Conservation (phyloP, 2,888 invertebrate genomes). For the Axea sp. region DNA sequence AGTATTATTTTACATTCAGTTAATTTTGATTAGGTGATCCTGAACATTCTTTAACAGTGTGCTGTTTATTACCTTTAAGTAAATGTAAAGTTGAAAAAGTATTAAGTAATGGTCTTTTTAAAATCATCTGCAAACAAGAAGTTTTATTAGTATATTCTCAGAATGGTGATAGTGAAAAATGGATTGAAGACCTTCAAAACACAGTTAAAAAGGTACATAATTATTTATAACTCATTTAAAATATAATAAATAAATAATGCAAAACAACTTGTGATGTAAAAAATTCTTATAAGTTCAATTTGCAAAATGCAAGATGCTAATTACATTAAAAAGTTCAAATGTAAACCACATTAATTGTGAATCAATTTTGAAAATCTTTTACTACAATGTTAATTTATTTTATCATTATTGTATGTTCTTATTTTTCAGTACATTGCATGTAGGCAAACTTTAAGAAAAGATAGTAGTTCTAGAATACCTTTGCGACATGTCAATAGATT, state of each 20-base stretch:
- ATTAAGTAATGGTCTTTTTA: conserved; percentile 82
- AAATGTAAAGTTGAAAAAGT: conserved; percentile 85
- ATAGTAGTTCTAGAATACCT: conserved; percentile 83
- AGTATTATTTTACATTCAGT: conserved; percentile 77
- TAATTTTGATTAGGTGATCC: conserved; percentile 79
- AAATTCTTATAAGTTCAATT: too few relatives aligned
- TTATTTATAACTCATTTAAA: too few relatives aligned
- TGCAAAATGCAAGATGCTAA: too few relatives aligned
- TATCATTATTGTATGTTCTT: too few relatives aligned
- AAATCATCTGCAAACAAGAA: conserved; percentile 82
- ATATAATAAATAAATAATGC: too few relatives aligned
- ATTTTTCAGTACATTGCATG: conserved; percentile 80
- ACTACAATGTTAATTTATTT: neutral
- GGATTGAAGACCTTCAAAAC: conserved; percentile 82
- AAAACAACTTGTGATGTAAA: too few relatives aligned
- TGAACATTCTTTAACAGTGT: conserved; percentile 83
- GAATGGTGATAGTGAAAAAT: conserved; percentile 81
- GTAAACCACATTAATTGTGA: too few relatives aligned
- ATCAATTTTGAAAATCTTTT: too few relatives aligned
- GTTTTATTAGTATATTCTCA: conserved; percentile 82
- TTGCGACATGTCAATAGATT: conserved; percentile 82
- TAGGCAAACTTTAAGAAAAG: conserved; percentile 83
- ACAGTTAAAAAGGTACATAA: conserved; percentile 81
- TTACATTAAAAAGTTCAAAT: too few relatives aligned
- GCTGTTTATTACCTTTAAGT: conserved; percentile 85